phyloP scores from a whole-genome alignment of 2,888 invertebrate genomes.

The Amiota mariae region DNA sequence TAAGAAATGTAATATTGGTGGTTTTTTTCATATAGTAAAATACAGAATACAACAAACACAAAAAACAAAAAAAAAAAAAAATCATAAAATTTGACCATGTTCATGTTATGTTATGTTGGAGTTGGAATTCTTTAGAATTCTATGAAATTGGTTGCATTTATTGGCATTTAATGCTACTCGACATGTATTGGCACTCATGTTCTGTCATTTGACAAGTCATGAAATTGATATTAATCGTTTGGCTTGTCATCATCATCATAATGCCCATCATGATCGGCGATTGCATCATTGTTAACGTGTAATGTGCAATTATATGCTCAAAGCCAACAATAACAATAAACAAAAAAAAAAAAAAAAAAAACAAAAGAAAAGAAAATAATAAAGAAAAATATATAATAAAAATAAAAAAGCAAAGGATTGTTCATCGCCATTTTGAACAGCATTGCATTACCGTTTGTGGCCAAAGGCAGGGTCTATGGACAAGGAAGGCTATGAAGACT shows the following conservation, averaged over 20 bases:
- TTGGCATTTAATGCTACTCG: conserved; percentile 1
- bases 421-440: conserved; percentile 36
- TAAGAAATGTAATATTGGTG: too few relatives aligned
- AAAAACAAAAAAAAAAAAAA: too few relatives aligned
- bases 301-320: conserved; percentile 25
- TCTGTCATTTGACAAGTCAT: conserved; percentile 58
- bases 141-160: conserved; percentile 22
- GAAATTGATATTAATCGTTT: conserved; percentile 48
- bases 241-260: conserved; percentile 23
- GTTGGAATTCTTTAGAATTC: conserved; percentile 64
- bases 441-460: conserved; percentile 7
- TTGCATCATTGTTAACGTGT: conserved; percentile 15
- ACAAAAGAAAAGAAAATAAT: background rate
- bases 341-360: background rate
- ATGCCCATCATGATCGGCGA: conserved; percentile 17
- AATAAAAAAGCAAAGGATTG: conserved; percentile 12
- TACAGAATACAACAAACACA: too few relatives aligned
- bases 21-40: too few relatives aligned
- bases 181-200: conserved; percentile 48
- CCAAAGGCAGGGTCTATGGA: too few relatives aligned
- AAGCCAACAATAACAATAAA: background rate
- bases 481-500: conserved; percentile 35
- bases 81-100: too few relatives aligned
- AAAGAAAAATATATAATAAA: too few relatives aligned
- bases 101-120: conserved; percentile 21